Evolutionary conservation across 2,113 vertebrate genomes (phyloP).

Genomic region (Osmerus eperlanus): DNA sequence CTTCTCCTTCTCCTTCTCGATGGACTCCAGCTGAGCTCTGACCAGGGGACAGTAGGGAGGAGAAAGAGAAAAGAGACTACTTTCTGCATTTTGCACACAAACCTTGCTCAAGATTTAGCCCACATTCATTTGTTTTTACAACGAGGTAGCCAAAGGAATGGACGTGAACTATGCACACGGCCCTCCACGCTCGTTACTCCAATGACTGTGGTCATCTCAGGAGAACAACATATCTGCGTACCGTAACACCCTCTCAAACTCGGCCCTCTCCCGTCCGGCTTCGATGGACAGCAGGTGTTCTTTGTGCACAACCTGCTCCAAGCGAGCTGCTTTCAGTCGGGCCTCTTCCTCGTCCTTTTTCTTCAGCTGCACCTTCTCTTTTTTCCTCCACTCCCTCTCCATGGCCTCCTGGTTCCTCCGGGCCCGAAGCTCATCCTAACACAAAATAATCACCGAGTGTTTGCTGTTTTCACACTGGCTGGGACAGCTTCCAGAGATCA

Average conservation of each 20-base stretch:
- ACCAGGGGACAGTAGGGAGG: background rate
- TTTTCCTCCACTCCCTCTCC: conserved; percentile 83
- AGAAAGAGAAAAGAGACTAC: background rate
- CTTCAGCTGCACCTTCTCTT: conserved; percentile 66
- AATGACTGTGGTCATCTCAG: background rate
- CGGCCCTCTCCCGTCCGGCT: conserved; percentile 74
- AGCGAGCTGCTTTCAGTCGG: conserved; percentile 62
- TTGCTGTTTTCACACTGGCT: background rate
- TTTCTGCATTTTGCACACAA: background rate
- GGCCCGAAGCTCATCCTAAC: conserved; percentile 81
- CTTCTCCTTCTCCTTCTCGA: conserved; percentile 63
- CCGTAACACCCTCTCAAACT: conserved; percentile 83
- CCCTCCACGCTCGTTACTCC: background rate
- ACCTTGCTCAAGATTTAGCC: too few relatives aligned
- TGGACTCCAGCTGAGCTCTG: conserved; percentile 74
- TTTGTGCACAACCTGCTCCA: conserved; percentile 78
- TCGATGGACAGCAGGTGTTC: conserved; percentile 75
- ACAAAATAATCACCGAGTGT: background rate
- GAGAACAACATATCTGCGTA: conserved; percentile 38
- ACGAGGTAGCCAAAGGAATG: too few relatives aligned
- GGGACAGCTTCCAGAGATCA: background rate
- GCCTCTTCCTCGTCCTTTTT: conserved; percentile 63
- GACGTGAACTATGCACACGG: too few relatives aligned
- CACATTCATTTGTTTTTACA: too few relatives aligned
- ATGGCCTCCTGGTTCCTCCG: conserved; percentile 79